Conservation (phyloP, 2,113 vertebrate species). For the Machaerirhynchus nigripectus region DNA sequence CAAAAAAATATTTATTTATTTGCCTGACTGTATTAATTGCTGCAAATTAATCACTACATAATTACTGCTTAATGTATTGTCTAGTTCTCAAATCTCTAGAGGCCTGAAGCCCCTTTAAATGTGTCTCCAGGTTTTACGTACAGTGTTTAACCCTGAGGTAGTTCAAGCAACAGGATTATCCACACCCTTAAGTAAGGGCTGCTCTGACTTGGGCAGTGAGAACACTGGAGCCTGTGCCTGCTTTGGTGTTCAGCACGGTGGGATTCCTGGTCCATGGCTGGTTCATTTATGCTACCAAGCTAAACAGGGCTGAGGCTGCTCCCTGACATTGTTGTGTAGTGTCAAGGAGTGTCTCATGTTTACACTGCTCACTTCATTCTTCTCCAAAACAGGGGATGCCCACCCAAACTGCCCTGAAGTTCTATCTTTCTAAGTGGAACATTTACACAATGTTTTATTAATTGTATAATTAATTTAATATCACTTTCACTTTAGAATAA, state of each 20-base stretch:
- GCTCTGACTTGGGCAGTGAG: not conserved
- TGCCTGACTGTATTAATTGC: not conserved
- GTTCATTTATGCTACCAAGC: not conserved
- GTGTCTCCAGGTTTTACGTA: not conserved
- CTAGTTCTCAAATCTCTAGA: not conserved
- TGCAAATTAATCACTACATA: not conserved
- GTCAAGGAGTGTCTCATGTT: not conserved
- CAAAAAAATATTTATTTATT: not conserved
- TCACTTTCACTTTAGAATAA: not conserved
- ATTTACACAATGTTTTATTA: not conserved
- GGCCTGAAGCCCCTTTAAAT: not conserved
- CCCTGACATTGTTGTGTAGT: not conserved
- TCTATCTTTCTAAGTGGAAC: not conserved
- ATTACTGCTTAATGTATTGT: not conserved
- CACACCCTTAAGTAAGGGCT: not conserved
- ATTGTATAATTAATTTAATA: no score
- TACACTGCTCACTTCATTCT: not conserved
- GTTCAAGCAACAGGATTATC: not conserved
- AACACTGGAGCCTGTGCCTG: not conserved
- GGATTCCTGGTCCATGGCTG: not conserved
- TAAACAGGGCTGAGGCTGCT: not conserved
- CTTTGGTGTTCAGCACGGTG: not conserved
- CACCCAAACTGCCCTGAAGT: not conserved
- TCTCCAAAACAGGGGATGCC: not conserved
- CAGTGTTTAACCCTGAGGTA: not conserved